Evolutionary conservation across 2,113 vertebrate genomes (phyloP).

Genomic region (Pluvianellus socialis): DNA sequence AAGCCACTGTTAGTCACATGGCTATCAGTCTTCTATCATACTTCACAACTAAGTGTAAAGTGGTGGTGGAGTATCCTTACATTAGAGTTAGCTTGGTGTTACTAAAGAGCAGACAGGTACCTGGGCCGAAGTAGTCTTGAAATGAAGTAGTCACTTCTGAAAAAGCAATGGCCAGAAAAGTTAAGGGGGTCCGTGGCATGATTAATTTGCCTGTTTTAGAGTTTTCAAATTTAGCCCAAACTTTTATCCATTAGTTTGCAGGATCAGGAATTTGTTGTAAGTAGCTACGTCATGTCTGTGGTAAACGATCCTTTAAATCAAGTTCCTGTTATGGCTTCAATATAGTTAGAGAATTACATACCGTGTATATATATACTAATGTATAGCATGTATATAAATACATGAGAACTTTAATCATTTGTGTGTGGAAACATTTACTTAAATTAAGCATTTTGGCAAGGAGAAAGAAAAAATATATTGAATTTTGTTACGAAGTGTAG

Average conservation of each 20-base stretch:
- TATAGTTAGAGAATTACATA: background rate
- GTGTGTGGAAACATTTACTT: background rate
- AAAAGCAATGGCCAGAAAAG: background rate
- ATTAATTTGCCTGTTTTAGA: background rate
- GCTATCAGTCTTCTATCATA: background rate
- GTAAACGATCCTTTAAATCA: background rate
- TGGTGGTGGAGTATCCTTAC: background rate
- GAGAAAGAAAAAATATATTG: background rate
- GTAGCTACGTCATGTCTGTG: fast-evolving
- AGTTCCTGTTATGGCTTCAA: background rate
- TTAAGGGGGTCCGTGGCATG: background rate
- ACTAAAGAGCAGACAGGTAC: background rate
- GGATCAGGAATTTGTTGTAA: background rate
- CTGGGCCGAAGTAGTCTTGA: background rate
- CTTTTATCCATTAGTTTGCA: background rate
- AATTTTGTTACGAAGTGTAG: background rate
- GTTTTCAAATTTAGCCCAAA: background rate
- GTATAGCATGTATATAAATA: background rate
- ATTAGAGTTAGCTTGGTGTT: background rate
- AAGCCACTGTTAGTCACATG: background rate
- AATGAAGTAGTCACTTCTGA: background rate
- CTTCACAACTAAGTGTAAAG: background rate
- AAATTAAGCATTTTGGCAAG: background rate
- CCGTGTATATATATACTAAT: background rate
- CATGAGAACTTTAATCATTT: background rate